Evolutionary conservation across 2,797 vertebrate species (phyloP), one percentile per base, ranked within the genome.

Genomic region (Dendrocincla fuliginosa): DNA sequence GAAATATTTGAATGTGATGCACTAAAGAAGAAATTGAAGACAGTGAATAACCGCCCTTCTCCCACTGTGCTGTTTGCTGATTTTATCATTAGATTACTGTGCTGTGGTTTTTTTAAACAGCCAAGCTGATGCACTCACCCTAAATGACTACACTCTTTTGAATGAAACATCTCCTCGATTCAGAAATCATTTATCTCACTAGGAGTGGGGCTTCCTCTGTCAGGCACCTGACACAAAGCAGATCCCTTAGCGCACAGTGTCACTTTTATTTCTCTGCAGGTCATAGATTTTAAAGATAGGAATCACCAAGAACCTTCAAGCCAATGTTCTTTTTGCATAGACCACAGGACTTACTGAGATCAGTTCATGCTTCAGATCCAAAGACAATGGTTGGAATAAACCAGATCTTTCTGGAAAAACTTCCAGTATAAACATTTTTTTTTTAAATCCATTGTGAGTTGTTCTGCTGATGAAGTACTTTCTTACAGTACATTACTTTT

Each of bases 301-400:
- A 55, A 33, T 84, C 47, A 74, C 25, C 63, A n/a, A 6, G 1
- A 67, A 44, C 18, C 20, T 87, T 92, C 70, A 87, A 33, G 17
- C 27, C 37, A 68, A 87, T 75, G 75, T 61, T 75, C 50, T 89
- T 94, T 92, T 87, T 74, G 28, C 39, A 61, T 41, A 22, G 86
- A 61, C 56, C 37, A 24, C 61, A 57, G 42, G 30, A 53, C 60
- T 83, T 80, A 84, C 33, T 89, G 89, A 93, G 78, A 89, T 89
- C 60, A 89, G 79, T 80, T 95, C 33, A 47, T 71, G 46, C 39
- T 50, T 87, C 82, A 92, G 61, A 61, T 89, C 57, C 76, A 85
- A 83, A 87, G 71, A 91, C 94, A 96, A 94, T 95, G 87, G 69
- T 46, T 94, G 93, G 87, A 96, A 90, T 87, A 77, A 80, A 94